These are phyloP conservation scores for Cossypha heuglini DNA, from an alignment of 2,797 vertebrate species.

Conservation along the genomic window DNA sequence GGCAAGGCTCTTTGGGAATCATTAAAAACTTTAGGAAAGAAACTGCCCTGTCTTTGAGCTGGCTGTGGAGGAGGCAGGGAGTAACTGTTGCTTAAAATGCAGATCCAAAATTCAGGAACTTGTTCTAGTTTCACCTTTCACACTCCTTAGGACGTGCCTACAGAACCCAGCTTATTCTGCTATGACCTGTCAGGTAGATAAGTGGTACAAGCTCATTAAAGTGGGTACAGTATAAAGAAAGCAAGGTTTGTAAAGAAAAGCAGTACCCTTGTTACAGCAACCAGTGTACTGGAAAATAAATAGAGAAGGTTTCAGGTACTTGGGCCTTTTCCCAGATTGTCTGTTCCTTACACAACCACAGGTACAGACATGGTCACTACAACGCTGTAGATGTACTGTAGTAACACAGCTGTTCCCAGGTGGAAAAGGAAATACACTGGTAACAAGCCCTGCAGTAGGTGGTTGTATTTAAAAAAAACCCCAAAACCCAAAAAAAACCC, in stretches of 20 bases:
- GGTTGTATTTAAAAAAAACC: neutral
- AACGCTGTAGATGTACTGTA: neutral
- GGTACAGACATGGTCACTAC: neutral
- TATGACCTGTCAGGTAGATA: neutral
- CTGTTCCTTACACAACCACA: neutral
- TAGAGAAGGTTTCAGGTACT: neutral
- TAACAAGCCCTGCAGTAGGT: neutral
- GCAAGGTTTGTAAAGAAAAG: neutral
- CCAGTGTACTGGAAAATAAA: neutral
- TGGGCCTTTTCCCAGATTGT: neutral
- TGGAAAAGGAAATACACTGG: neutral
- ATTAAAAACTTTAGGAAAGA: neutral
- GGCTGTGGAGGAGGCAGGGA: neutral
- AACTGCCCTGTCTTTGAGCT: neutral
- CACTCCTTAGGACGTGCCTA: neutral
- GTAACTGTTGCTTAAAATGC: neutral
- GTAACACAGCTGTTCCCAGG: neutral
- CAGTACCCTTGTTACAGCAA: neutral
- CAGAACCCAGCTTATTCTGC: neutral
- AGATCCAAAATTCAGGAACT: neutral
- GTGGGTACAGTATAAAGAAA: neutral
- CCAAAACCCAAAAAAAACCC: fast-evolving
- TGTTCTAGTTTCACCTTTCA: neutral
- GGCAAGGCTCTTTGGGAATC: neutral
- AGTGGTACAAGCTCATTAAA: neutral